Conservation (phyloP, 2,888 invertebrate species). For the Embidobia sp. region DNA sequence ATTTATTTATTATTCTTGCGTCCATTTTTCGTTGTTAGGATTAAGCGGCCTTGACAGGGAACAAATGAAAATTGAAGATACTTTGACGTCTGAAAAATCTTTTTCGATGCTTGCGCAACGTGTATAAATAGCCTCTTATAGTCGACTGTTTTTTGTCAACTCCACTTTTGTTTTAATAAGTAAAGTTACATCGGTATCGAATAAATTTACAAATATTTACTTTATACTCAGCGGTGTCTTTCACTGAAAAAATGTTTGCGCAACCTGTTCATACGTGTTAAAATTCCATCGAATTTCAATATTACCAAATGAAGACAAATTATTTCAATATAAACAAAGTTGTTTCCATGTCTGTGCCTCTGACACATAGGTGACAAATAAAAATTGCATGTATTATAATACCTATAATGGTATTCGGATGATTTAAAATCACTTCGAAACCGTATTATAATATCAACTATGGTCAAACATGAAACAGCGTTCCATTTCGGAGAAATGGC, state of each 20-base stretch:
- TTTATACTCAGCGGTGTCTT: too few relatives aligned
- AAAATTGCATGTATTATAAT: background rate
- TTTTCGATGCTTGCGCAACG: background rate
- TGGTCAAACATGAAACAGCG: too few relatives aligned
- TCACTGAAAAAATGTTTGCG: constrained; percentile 3
- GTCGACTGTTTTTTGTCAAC: background rate
- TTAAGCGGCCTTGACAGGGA: background rate
- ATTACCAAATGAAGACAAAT: background rate
- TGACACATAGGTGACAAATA: constrained; percentile 1
- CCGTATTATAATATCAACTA: constrained; percentile 2
- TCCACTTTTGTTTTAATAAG: background rate
- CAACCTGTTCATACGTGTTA: too few relatives aligned
- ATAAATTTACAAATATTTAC: too few relatives aligned
- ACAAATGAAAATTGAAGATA: background rate
- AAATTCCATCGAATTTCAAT: constrained; percentile 7
- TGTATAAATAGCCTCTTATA: background rate
- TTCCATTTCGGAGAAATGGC: too few relatives aligned
- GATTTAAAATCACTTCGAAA: background rate
- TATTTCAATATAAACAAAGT: constrained; percentile 4
- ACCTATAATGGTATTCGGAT: background rate
- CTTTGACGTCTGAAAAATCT: constrained; percentile 4
- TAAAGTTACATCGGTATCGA: too few relatives aligned
- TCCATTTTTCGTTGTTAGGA: background rate
- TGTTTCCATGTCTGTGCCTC: too few relatives aligned
- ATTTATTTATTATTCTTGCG: too few relatives aligned